phyloP scores from a whole-genome alignment of 2,888 invertebrate genomes.

The Dusona sp. region DNA sequence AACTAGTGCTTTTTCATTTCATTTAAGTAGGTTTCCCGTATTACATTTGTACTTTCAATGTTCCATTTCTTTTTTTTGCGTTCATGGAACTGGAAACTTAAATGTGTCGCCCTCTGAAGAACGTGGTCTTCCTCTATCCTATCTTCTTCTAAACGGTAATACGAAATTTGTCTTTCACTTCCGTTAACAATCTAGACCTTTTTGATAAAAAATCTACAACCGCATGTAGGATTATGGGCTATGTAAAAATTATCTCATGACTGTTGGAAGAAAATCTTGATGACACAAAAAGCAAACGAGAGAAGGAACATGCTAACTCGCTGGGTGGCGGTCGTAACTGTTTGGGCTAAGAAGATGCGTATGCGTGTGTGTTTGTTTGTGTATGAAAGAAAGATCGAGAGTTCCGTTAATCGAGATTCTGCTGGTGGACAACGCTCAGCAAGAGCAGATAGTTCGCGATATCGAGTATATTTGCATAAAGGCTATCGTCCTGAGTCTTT shows the following conservation, averaged over 20 bases:
- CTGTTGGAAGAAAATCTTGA: slow-evolving; percentile 61
- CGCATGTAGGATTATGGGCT: background rate
- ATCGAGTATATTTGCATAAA: slow-evolving; percentile 80
- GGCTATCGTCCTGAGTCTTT: slow-evolving; percentile 80
- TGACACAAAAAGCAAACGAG: slow-evolving; percentile 53
- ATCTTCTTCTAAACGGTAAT: background rate
- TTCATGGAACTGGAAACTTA: background rate
- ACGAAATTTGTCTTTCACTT: background rate
- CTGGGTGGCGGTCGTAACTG: slow-evolving; percentile 58
- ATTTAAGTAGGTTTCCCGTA: background rate
- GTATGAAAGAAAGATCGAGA: slow-evolving; percentile 50
- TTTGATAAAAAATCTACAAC: slow-evolving; percentile 23
- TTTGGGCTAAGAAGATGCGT: slow-evolving; percentile 51
- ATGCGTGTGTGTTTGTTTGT: slow-evolving; percentile 5
- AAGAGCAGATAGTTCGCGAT: slow-evolving; percentile 70
- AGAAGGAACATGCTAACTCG: slow-evolving; percentile 54
- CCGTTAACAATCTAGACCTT: slow-evolving; percentile 5
- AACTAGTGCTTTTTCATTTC: background rate
- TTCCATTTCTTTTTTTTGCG: background rate
- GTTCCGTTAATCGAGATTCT: slow-evolving; percentile 69
- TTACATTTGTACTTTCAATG: background rate
- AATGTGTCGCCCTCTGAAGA: background rate
- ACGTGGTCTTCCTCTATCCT: background rate
- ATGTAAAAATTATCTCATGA: slow-evolving; percentile 14
- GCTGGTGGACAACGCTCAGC: slow-evolving; percentile 59